These are phyloP conservation scores for Triops longicaudatus DNA, from an alignment of 1,140 invertebrate genomes.

Conservation along the genomic window DNA sequence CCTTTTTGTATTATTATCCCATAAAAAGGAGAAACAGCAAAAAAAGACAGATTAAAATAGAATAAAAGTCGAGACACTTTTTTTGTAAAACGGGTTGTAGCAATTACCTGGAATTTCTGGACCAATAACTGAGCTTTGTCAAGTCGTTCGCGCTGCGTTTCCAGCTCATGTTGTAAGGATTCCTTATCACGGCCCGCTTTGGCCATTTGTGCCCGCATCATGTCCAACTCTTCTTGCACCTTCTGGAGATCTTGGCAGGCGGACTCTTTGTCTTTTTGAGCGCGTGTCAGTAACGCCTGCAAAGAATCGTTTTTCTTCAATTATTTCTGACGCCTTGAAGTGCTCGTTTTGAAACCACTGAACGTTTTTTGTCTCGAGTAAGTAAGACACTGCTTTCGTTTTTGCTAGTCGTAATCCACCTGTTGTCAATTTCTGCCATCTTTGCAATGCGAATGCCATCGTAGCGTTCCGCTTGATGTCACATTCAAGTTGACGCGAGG, in stretches of 20 bases:
- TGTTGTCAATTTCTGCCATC: too few species aligned
- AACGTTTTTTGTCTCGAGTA: too few species aligned
- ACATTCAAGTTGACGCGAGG: too few species aligned
- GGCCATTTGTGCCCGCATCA: slow-evolving; percentile 64
- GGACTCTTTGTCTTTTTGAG: slow-evolving; percentile 78
- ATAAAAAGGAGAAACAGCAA: slow-evolving; percentile 31
- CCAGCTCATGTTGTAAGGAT: slow-evolving; percentile 69
- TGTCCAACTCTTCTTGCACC: slow-evolving; percentile 67
- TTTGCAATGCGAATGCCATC: too few species aligned
- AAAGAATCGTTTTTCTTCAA: slow-evolving; percentile 16
- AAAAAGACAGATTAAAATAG: slow-evolving; percentile 23
- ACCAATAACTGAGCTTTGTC: slow-evolving; percentile 74
- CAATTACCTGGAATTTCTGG: slow-evolving; percentile 60
- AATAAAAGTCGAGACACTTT: background rate
- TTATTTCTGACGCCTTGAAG: background rate
- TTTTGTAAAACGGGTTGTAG: slow-evolving; percentile 21
- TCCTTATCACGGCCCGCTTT: slow-evolving; percentile 79
- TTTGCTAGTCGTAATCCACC: too few species aligned
- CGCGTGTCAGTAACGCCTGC: slow-evolving; percentile 57
- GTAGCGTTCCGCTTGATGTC: too few species aligned
- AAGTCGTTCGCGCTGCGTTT: slow-evolving; percentile 74
- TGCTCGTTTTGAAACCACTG: too few species aligned
- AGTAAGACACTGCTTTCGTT: too few species aligned
- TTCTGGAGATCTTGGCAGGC: slow-evolving; percentile 70
- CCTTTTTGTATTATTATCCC: slow-evolving; percentile 42